Percentiles rank a stretch among this genome's conserved stretches.
These are phyloP conservation scores for Tachysurus vachellii DNA, from an alignment of 2,113 vertebrate species.

Conservation along the genomic window DNA sequence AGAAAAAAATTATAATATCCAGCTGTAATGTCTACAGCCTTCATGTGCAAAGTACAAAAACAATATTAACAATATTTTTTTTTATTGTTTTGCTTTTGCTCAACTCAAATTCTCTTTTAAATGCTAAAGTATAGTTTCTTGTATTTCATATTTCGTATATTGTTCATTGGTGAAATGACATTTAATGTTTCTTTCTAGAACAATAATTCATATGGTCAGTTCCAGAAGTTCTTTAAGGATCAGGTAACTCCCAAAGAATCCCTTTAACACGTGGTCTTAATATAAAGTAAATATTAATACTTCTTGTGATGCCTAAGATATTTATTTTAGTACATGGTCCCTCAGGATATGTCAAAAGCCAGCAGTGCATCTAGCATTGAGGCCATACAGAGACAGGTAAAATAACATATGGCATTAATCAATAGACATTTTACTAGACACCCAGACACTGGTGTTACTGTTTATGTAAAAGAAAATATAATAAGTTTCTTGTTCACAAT, in stretches of 20 bases:
- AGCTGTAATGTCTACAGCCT: background rate
- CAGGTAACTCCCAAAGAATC: slow-evolving; percentile 31
- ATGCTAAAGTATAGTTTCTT: background rate
- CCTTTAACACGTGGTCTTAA: background rate
- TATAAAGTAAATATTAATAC: too few species aligned
- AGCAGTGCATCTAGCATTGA: slow-evolving; percentile 54
- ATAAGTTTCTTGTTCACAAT: slow-evolving; percentile 4
- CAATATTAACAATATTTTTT: background rate
- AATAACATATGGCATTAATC: background rate
- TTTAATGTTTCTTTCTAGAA: background rate
- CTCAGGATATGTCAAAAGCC: slow-evolving; percentile 1
- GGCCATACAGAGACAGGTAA: slow-evolving; percentile 44
- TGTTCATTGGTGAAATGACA: background rate
- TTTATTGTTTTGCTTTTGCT: background rate
- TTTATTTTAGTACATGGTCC: background rate
- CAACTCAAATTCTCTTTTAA: background rate
- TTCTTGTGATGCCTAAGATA: background rate
- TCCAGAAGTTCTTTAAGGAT: slow-evolving; percentile 44
- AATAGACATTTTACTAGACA: background rate
- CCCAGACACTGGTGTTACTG: background rate
- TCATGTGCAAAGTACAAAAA: background rate
- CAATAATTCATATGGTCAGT: background rate
- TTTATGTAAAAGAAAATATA: background rate
- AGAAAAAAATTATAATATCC: too few species aligned
- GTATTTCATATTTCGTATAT: background rate